Evolutionary conservation across 2,797 vertebrate species (phyloP).

Genomic region (Parambassis ranga): DNA sequence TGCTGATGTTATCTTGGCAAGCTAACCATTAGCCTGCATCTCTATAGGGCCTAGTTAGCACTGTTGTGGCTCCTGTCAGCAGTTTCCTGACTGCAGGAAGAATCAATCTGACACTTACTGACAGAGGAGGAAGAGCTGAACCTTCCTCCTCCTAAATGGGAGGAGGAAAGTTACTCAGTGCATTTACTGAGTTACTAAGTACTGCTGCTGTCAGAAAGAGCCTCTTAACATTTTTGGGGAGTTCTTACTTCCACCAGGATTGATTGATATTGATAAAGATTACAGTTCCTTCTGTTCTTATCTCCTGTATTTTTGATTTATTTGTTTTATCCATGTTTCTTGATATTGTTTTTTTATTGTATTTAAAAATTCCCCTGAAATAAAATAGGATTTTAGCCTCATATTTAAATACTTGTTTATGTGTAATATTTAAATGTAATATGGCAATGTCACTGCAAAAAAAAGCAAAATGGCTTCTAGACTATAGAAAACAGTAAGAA

Average conservation of each 20-base stretch:
- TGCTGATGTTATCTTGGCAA: conserved; percentile 12
- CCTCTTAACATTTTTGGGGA: too few species aligned
- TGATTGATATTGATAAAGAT: too few species aligned
- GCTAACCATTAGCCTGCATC: conserved; percentile 64
- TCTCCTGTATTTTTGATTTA: too few species aligned
- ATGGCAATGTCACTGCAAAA: background rate
- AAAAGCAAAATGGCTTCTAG: background rate
- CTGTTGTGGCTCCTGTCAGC: conserved; percentile 54
- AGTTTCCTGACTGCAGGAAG: conserved; percentile 51
- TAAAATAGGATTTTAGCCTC: too few species aligned
- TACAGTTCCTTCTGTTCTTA: too few species aligned
- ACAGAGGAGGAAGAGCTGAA: conserved; percentile 18
- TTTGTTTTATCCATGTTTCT: too few species aligned
- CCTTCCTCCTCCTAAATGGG: conserved; percentile 5
- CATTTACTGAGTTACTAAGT: background rate
- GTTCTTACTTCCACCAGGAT: too few species aligned
- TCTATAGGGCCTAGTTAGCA: conserved; percentile 51
- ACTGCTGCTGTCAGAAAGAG: too few species aligned
- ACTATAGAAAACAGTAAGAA: background rate
- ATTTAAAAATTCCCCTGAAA: too few species aligned
- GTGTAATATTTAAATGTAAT: too few species aligned
- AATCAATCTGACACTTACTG: conserved; percentile 10
- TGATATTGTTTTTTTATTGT: too few species aligned
- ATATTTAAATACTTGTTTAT: too few species aligned
- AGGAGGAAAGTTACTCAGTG: background rate